Percentiles rank a stretch among this genome's conserved stretches.
These are phyloP conservation scores for Misgurnus mizolepis DNA, from an alignment of 2,113 vertebrate species.

Conservation along the genomic window DNA sequence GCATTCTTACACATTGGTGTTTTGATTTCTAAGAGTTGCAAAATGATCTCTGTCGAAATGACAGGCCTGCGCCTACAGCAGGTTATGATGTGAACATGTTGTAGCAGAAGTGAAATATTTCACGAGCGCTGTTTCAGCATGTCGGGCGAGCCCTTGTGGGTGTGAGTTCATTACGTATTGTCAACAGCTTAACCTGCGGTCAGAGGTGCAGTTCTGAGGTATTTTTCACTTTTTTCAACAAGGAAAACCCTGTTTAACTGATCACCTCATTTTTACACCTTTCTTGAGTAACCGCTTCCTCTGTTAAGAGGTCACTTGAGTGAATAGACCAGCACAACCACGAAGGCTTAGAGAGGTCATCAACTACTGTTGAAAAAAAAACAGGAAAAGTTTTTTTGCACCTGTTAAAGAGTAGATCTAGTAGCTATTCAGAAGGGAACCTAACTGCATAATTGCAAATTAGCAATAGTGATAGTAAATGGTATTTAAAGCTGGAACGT, in stretches of 20 bases:
- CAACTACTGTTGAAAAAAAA: background rate
- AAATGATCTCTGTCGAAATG: slow-evolving; percentile 27
- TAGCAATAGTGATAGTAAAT: no score
- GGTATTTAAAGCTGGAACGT: no score
- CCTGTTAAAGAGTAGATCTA: no score
- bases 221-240: background rate
- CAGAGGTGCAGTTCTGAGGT: slow-evolving; percentile 48
- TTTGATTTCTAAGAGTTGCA: slow-evolving; percentile 2
- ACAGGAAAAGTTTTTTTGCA: background rate
- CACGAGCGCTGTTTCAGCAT: slow-evolving; percentile 67
- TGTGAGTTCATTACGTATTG: slow-evolving; percentile 68
- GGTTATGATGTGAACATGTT: slow-evolving; percentile 63
- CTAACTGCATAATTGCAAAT: no score
- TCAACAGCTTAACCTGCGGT: slow-evolving; percentile 62
- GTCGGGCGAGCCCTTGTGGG: slow-evolving; percentile 63
- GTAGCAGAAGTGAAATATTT: slow-evolving; percentile 71
- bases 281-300: slow-evolving; percentile 25
- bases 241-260: slow-evolving; percentile 45
- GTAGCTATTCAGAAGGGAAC: no score
- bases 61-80: slow-evolving; percentile 58
- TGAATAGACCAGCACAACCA: background rate
- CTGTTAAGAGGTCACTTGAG: slow-evolving; percentile 3
- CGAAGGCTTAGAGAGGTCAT: background rate
- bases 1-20: background rate
- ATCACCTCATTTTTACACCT: background rate